Percentiles rank a stretch among this genome's conserved stretches.
Conservation (phyloP, 1,140 invertebrate species). For the Patella vulgata region DNA sequence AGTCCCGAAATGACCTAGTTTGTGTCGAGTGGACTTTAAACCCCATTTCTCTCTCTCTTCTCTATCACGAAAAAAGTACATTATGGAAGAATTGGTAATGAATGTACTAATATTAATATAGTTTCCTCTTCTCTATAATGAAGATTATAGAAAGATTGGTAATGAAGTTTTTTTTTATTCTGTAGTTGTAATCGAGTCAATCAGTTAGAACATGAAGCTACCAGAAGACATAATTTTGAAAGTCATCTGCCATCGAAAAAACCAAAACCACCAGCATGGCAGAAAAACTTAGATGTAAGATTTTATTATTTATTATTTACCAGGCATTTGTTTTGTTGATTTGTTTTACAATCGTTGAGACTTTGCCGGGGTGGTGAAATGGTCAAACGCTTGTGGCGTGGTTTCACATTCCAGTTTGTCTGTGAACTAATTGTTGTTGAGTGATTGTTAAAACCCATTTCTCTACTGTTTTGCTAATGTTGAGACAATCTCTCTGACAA, state of each 20-base stretch:
- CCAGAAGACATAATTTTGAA: slow-evolving; percentile 54
- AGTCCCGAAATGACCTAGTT: too few species aligned
- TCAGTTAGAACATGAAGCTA: slow-evolving; percentile 59
- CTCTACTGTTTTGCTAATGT: too few species aligned
- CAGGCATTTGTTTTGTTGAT: neutral
- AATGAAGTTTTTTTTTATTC: slow-evolving; percentile 5
- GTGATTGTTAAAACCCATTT: neutral
- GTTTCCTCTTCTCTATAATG: too few species aligned
- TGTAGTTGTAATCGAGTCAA: slow-evolving; percentile 57
- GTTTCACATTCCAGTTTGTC: neutral
- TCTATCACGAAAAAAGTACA: too few species aligned
- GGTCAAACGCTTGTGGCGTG: neutral
- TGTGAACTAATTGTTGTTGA: neutral
- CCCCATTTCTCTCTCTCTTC: too few species aligned
- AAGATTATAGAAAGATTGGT: too few species aligned
- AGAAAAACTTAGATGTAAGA: slow-evolving; percentile 57
- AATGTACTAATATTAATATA: too few species aligned
- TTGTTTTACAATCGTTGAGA: neutral
- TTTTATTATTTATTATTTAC: neutral
- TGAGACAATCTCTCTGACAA: too few species aligned
- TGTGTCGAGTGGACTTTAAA: too few species aligned
- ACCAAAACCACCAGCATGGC: slow-evolving; percentile 57
- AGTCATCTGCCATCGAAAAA: slow-evolving; percentile 51
- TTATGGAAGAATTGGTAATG: too few species aligned
- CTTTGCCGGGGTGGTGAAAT: neutral